A percentile compares a stretch with the other conserved stretches of the same genome.
Evolutionary conservation across 2,113 vertebrate genomes (phyloP).

Genomic region (Paramisgurnus dabryanus): DNA sequence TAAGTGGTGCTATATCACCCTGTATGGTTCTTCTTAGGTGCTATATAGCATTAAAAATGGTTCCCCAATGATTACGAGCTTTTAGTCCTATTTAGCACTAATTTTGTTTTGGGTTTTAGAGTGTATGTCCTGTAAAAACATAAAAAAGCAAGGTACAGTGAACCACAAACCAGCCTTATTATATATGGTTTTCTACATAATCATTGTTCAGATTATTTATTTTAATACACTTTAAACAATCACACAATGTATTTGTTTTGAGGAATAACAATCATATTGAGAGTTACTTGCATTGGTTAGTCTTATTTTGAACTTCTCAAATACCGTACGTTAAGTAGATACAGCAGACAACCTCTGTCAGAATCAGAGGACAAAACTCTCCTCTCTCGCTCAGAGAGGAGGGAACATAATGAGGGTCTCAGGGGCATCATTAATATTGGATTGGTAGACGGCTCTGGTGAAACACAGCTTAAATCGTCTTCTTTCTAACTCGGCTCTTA

Average conservation of each 20-base stretch:
- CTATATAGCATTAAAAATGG: too few relatives aligned
- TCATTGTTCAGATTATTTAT: too few relatives aligned
- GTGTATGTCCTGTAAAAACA: too few relatives aligned
- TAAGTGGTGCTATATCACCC: too few relatives aligned
- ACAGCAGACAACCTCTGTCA: conserved; percentile 17
- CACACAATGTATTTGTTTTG: conserved; percentile 10
- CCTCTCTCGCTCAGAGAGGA: not conserved
- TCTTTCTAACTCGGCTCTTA: conserved; percentile 40
- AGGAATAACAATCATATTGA: conserved; percentile 30
- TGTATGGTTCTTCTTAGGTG: too few relatives aligned
- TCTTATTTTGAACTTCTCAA: conserved; percentile 1
- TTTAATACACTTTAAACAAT: not conserved
- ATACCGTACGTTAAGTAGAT: not conserved
- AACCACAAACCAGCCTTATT: too few relatives aligned
- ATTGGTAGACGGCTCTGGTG: conserved; percentile 37
- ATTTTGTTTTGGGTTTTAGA: too few relatives aligned
- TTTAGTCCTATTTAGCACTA: too few relatives aligned
- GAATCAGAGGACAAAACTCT: conserved; percentile 20
- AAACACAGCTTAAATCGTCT: conserved; percentile 25
- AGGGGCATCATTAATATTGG: conserved; percentile 39
- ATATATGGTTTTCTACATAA: too few relatives aligned
- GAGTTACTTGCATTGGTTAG: not conserved
- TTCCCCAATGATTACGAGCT: too few relatives aligned
- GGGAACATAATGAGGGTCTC: conserved; percentile 35
- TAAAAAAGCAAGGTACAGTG: too few relatives aligned